Conservation (phyloP, 2,113 vertebrate species). For the Meles meles region DNA sequence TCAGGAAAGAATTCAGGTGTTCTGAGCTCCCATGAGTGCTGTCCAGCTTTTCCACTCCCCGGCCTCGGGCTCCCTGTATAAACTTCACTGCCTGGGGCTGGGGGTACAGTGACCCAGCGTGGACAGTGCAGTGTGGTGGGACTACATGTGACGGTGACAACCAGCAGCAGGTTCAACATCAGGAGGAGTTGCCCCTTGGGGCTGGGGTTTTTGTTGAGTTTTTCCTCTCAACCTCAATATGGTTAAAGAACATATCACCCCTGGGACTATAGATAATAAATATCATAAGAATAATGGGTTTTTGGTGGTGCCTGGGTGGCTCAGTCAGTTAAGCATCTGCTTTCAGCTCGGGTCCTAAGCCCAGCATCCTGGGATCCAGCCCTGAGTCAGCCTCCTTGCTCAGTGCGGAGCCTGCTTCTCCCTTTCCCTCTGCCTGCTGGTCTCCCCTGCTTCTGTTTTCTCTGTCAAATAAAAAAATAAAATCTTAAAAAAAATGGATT, state of each 20-base stretch:
- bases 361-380: background rate
- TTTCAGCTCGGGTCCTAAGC: background rate
- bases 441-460: background rate
- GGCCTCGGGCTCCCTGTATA: rapidly evolving
- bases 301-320: background rate
- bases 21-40: background rate
- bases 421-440: background rate
- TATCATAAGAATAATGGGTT: background rate
- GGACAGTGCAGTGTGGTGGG: background rate
- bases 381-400: background rate
- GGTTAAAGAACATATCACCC: background rate
- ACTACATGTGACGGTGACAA: background rate
- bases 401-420: background rate
- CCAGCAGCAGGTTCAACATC: background rate
- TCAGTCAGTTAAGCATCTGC: background rate
- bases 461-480: background rate
- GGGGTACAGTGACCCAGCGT: background rate
- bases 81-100: background rate
- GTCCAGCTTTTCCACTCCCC: rapidly evolving
- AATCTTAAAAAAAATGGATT: background rate
- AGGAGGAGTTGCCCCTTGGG: background rate
- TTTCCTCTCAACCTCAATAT: background rate
- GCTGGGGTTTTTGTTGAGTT: background rate
- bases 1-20: background rate
- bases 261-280: background rate